Base-by-base conservation (phyloP, 2,113 vertebrate genomes). In the Clarias macrocephalus region DNA sequence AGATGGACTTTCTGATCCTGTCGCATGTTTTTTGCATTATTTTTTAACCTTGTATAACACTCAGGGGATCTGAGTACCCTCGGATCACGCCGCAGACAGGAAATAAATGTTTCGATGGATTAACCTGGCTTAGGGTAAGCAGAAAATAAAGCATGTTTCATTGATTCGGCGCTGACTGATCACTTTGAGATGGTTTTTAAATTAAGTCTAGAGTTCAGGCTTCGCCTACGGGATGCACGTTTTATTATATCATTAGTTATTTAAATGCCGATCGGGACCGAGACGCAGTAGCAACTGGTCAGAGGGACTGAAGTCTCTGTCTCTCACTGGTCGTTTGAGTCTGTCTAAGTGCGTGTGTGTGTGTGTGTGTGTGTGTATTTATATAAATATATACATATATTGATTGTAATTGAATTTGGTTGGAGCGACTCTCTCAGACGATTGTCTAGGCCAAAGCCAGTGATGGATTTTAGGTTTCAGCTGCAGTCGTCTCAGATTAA, bases 401-500 rank as follows among this genome's bases (percentile, higher is more conserved):
- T 94, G 94, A 95, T 94, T 94, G 91, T 95, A 94, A 95, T 94
- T 95, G 92, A 94, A 92, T 95, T 95, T 94, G 93, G 92, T 94
- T 95, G 91, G 94, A 94, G 88, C 90, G 72, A 86, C 88, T 37
- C 91, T 92, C 93, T 95, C 93, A 95, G 93, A 94, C 93, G 91
- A 94, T 94, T 93, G 94, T 95, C 94, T 95, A 89, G 93, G 91
- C 92, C 80, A 70, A 91, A 91, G 91, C 92, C 91, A 89, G 93
- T 91, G 93, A 95, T 95, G 92, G 94, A 94, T 96, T 95, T 93
- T 91, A 88, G 92, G 92, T 89, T 91, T 91, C 91, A 92, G 93
- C 88, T 90, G 88, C 91, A 89, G 80, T 92, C 93, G 89, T 91
- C 90, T 92, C 92, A 95, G 93, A 95, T 94, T 93, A 94, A 94